Base-by-base conservation (phyloP, 2,113 vertebrate genomes). In the Lonchura striata region DNA sequence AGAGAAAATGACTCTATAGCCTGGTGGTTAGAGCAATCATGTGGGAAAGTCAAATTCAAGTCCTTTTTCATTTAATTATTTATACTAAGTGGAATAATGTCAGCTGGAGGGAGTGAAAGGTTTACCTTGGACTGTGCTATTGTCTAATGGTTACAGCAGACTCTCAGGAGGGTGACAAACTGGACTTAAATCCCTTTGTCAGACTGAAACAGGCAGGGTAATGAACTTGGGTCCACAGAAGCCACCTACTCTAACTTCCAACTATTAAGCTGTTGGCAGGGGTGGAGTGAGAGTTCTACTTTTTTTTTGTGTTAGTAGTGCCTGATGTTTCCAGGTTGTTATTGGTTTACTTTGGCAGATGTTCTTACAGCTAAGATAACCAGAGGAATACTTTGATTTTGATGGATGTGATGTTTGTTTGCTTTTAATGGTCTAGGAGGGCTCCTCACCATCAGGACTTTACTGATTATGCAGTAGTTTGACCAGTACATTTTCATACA, bases 51-150 rank as follows among this genome's bases (percentile, higher is more conserved):
- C 76, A 94, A 88, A 92, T 86, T 92, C 76, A 68, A 13, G 41
- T 94, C 60, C 64, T 88, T 68, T 18, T 94, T 90, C 56, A 56
- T 74, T 97, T 84, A 97, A 97, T 97, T 96, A 97, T 97, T 97
- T 92, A 96, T 95, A 75, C 72, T 41, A 94, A 97, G 95, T 94
- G 88, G 91, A 94, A 92, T 68, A 75, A 71, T 86, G 83, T 92
- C 92, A 96, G 92, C 77, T 92, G 88, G 56, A 88, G 72, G 49
- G 72, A 95, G 65, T n/a, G 60, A 70, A 93, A 86, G 86, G 90
- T 94, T 94, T 95, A 78, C 86, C 35, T 91, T 1, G 41, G 56
- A 63, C 76, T 59, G 37, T 52, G 54, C 64, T 81, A 31, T 72
- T 77, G 47, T 82, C 82, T 93, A 86, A 88, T 81, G 83, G 72